These are phyloP conservation scores for Synergus itoensis DNA, from an alignment of 2,888 invertebrate genomes.

Conservation along the genomic window DNA sequence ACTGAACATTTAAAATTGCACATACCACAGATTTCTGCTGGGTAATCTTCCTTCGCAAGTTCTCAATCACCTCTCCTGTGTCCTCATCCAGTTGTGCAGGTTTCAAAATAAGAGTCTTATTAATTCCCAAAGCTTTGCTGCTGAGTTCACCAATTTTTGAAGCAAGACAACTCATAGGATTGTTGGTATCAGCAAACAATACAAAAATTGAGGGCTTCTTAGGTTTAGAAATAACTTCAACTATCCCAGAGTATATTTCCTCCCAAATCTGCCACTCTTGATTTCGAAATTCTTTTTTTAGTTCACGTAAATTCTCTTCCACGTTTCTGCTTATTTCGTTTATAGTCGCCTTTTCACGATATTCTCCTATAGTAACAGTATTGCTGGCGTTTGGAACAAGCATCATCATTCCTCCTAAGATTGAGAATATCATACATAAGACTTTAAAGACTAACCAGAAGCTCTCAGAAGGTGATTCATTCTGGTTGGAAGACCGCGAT, in stretches of 20 bases:
- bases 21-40: conserved; percentile 67
- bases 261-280: conserved; percentile 43
- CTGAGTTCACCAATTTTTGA: conserved; percentile 70
- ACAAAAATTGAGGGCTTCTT: conserved; percentile 75
- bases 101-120: conserved; percentile 69
- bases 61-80: conserved; percentile 71
- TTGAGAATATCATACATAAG: not conserved
- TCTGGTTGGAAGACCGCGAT: not conserved
- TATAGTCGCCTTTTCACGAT: not conserved
- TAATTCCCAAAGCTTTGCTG: conserved; percentile 64
- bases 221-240: conserved; percentile 50
- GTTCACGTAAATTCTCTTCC: not conserved
- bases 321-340: not conserved
- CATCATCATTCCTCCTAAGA: not conserved
- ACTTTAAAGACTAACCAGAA: not conserved
- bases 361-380: not conserved
- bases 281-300: conserved; percentile 28
- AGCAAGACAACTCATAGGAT: conserved; percentile 69
- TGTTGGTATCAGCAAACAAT: conserved; percentile 72
- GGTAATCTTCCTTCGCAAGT: conserved; percentile 53
- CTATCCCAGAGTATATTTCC: conserved; percentile 34
- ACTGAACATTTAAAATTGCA: conserved; percentile 22
- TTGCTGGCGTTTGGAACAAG: not conserved
- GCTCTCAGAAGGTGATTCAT: not conserved
- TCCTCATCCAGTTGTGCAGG: conserved; percentile 73